Conservation (phyloP, 2,113 vertebrate genomes). For the Epinephelus cyanopodus region DNA sequence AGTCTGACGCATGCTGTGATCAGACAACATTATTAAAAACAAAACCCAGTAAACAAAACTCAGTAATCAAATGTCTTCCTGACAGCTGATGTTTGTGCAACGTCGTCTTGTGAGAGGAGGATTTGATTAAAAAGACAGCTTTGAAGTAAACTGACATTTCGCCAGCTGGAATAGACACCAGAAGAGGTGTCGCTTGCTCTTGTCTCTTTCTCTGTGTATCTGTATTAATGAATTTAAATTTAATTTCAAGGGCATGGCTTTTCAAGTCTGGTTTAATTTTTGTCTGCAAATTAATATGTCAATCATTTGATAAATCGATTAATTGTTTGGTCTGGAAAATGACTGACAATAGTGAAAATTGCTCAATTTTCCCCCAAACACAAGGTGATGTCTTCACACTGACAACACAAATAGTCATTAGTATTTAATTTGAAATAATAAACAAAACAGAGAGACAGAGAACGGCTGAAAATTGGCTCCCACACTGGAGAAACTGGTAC, state of each 20-base stretch:
- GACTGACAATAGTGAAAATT: neutral
- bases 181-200: neutral
- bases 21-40: slow-evolving; percentile 57
- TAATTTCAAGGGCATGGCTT: neutral
- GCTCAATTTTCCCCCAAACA: neutral
- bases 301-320: neutral
- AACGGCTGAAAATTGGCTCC: neutral
- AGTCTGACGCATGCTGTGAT: slow-evolving; percentile 26
- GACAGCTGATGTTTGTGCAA: slow-evolving; percentile 35
- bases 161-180: neutral
- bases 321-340: neutral
- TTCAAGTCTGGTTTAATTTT: neutral
- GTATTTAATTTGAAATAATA: neutral
- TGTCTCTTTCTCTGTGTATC: neutral
- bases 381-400: neutral
- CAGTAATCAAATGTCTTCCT: slow-evolving; percentile 17
- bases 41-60: slow-evolving; percentile 19
- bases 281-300: neutral
- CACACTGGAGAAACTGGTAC: neutral
- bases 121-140: slow-evolving; percentile 33
- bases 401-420: neutral
- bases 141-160: slow-evolving; percentile 29
- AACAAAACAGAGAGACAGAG: neutral
- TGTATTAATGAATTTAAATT: neutral
- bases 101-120: slow-evolving; percentile 13